These are phyloP conservation scores for Takifugu bimaculatus DNA, from an alignment of 2,113 vertebrate species.

Conservation along the genomic window DNA sequence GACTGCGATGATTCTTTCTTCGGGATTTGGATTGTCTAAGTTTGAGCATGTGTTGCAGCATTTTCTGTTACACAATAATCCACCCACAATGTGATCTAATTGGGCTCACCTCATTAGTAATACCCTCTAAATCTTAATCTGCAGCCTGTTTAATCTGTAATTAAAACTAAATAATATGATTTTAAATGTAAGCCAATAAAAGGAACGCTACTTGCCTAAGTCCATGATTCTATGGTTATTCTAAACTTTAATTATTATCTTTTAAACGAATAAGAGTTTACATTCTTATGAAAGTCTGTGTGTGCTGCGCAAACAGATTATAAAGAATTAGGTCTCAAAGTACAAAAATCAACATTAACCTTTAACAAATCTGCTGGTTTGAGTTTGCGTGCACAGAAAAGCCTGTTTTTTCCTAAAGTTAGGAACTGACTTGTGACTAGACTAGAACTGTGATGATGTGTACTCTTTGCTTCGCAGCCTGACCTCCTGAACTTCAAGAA, in stretches of 20 bases:
- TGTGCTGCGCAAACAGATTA: not conserved
- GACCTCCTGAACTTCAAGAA: constrained; percentile 99
- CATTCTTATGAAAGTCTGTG: not conserved
- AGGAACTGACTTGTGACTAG: constrained; percentile 10
- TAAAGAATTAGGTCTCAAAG: not conserved
- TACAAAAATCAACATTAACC: not conserved
- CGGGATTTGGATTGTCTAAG: not conserved
- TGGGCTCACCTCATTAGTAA: not conserved
- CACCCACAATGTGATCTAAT: not conserved
- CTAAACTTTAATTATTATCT: not conserved
- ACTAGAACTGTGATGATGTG: constrained; percentile 3
- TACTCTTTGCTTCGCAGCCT: constrained; percentile 70
- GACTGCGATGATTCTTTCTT: not conserved
- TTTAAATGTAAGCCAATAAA: too few species aligned
- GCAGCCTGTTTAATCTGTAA: too few species aligned
- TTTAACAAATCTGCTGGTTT: not conserved
- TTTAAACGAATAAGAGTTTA: not conserved
- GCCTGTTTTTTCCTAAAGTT: not conserved
- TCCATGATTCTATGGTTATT: not conserved
- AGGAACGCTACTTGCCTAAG: too few species aligned
- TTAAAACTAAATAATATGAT: too few species aligned
- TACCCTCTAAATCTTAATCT: too few species aligned
- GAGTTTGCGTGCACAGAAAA: not conserved
- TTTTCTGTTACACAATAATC: not conserved
- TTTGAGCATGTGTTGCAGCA: not conserved